phyloP scores from a whole-genome alignment of 2,113 vertebrate genomes.

The Gobio gobio region DNA sequence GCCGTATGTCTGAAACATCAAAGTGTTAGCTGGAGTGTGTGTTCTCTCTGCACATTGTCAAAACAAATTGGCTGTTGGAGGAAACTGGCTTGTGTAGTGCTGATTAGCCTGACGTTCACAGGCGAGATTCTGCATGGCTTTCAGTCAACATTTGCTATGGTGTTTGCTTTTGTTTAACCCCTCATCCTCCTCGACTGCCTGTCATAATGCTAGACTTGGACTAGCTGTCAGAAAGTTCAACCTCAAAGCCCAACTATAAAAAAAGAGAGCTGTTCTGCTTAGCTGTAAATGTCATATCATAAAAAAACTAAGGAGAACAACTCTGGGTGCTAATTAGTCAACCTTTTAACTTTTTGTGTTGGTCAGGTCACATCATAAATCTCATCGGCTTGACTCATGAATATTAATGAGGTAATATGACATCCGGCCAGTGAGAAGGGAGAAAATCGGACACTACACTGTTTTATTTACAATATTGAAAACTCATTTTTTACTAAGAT shows the following conservation, averaged over 20 bases:
- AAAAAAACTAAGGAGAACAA: not conserved
- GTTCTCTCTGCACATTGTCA: constrained; percentile 44
- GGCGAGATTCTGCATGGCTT: constrained; percentile 34
- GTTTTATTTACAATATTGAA: too few relatives aligned
- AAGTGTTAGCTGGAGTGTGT: constrained; percentile 47
- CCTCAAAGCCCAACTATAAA: not conserved
- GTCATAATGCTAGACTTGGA: not conserved
- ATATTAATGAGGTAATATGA: constrained; percentile 26
- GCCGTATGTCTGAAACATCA: constrained; percentile 37
- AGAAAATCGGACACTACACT: not conserved
- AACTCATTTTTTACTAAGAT: too few relatives aligned
- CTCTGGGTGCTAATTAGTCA: constrained; percentile 1
- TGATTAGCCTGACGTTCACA: constrained; percentile 53
- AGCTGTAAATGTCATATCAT: not conserved
- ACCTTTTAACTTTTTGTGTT: constrained; percentile 15
- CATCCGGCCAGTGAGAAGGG: not conserved
- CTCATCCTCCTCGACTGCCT: constrained; percentile 1
- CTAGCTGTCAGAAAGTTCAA: constrained; percentile 9
- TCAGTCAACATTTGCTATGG: constrained; percentile 47
- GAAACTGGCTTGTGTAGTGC: constrained; percentile 38
- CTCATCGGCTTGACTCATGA: constrained; percentile 12
- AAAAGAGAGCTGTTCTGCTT: not conserved
- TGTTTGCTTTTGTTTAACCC: constrained; percentile 38
- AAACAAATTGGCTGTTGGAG: constrained; percentile 47
- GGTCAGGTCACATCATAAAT: not conserved